Base-by-base conservation (phyloP, 1,140 invertebrate genomes). In the Drosophila repleta region DNA sequence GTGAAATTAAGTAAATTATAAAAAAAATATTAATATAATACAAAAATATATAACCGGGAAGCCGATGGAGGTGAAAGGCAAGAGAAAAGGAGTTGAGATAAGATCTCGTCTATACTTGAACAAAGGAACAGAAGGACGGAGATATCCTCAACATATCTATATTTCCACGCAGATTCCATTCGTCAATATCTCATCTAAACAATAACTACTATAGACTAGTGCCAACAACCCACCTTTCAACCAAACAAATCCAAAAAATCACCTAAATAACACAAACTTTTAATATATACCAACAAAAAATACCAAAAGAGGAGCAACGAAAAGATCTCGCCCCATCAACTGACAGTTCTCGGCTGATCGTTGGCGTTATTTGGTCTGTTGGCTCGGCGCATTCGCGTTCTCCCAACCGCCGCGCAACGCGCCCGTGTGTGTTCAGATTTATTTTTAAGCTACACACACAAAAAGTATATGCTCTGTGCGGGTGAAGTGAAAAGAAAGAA, bases 291-390 rank as follows among this genome's bases (percentile, higher is more conserved):
- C 26, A 15, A 39, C 3, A 7, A 51, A 56, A 57, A 37, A 52
- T 66, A 51, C 55, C 0, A 35, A 5, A 13, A 65, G 21, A 10
- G 32, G 13, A 51, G 7, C 35, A 17, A 29, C 15, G 55, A 13
- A 51, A 56, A 35, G 57, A 56, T 43, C 56, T 56, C 11, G n/a
- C 7, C 17, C 18, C 4, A 10, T 8, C 6, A 88, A 69, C 82
- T 87, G 78, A 82, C 82, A 87, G 83, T 88, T 88, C 82, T 87
- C 82, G 83, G 83, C 83, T 82, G 82, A 88, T 87, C 82, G 83
- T 87, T 87, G 82, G 82, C 74, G 78, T 81, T 64, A 57, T 37
- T 85, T 77, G 79, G 67, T 79, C 67, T 65, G 52, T 76, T 64
- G 60, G 63, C 18, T 74, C 52, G 71, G 60, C 53, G 48, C 51